Percentiles rank a stretch among this genome's conserved stretches.
phyloP scores from a whole-genome alignment of 2,113 vertebrate genomes.

The Myocastor coypus region DNA sequence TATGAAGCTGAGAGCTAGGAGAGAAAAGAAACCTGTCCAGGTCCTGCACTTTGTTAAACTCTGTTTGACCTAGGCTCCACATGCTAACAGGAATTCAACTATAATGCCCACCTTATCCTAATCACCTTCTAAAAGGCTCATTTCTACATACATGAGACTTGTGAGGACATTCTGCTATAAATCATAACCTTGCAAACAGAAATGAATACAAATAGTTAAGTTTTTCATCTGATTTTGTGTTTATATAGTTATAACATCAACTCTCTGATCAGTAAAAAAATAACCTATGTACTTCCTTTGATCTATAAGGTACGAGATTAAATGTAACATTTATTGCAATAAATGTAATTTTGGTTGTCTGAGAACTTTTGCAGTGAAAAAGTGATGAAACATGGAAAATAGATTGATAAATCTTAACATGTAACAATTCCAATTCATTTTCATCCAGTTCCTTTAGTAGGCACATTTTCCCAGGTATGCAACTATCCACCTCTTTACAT shows the following conservation, averaged over 20 bases:
- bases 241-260: background rate
- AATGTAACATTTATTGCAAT: background rate
- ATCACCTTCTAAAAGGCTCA: background rate
- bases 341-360: background rate
- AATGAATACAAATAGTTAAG: background rate
- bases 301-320: constrained; percentile 10
- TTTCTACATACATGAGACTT: background rate
- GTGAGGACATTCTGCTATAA: background rate
- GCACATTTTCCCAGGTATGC: background rate
- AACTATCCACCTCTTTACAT: background rate
- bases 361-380: background rate
- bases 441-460: background rate
- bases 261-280: constrained; percentile 29
- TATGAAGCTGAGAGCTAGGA: background rate
- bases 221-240: constrained; percentile 18
- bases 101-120: background rate
- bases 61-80: background rate
- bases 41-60: background rate
- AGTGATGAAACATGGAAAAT: background rate
- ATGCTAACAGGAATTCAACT: background rate
- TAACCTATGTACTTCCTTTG: constrained; percentile 22
- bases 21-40: background rate
- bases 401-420: background rate
- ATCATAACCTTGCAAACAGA: background rate
- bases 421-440: background rate